Base-by-base conservation (phyloP, 2,797 vertebrate genomes). In the Pteronotus mesoamericanus region DNA sequence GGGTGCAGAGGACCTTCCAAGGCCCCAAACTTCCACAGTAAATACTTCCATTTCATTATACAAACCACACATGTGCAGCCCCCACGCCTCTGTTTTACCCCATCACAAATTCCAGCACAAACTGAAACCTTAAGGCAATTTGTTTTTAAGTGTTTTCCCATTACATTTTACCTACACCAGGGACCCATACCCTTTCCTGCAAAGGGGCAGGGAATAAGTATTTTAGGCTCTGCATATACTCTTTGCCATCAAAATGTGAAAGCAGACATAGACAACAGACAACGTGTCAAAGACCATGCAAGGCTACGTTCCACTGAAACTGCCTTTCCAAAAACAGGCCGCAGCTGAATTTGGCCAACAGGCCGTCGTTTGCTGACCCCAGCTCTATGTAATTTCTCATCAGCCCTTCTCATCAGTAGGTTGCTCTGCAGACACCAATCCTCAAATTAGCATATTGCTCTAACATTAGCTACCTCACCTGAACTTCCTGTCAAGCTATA, bases 111-210 rank as follows among this genome's bases (percentile, higher is more conserved):
- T 69, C 42, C 61, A 89, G 37, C 39, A 42, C 68, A 86, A 69
- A 79, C 12, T 29, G 74, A 84, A 95, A 89, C 15, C 18, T 24
- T 77, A 42, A 89, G 16, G 74, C n/a, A 53, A 92, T 42, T 68
- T 34, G 55, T 10, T 55, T 39, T 86, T 69, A 71, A 72, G n/a
- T 14, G 22, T 77, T 89, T 79, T 66, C 82, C 42, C 24, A 9
- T 32, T 44, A 39, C 21, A 68, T 61, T 37, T 57, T 12, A 59
- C 71, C 46, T 44, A 18, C 12, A 22, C 37, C 53, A 44, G 77
- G 32, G 46, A 71, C 39, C 39, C 71, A 55, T 69, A 48, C 3
- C 21, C 6, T 72, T 64, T 46, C 59, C 69, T 66, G 18, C 26
- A 37, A 94, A 57, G 37, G n/a, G 16, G n/a, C 26, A 42, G 46